A percentile compares a stretch with the other conserved stretches of the same genome.
Conservation (phyloP, 92 coral and sea anemone species). For the Actinostola sp. region DNA sequence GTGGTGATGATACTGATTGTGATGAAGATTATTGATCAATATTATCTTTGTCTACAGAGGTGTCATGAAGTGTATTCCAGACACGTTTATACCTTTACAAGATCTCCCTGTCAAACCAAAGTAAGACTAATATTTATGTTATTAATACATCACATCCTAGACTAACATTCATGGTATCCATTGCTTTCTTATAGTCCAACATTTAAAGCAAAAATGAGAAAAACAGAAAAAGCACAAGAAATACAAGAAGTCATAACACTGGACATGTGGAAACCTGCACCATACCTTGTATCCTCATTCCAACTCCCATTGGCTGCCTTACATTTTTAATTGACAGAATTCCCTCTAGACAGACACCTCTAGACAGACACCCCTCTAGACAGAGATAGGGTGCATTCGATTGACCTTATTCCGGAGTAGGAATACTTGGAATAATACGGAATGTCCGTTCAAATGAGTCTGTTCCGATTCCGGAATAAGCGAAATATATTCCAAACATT, state of each 20-base stretch:
- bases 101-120: conserved; percentile 83
- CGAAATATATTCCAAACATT: too few relatives aligned
- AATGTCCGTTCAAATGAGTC: too few relatives aligned
- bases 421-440: background rate
- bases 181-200: background rate
- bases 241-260: conserved; percentile 76
- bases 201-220: conserved; percentile 66
- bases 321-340: conserved; percentile 13
- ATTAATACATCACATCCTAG: too few relatives aligned
- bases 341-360: background rate
- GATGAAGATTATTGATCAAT: too few relatives aligned
- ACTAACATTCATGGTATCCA: too few relatives aligned
- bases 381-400: background rate
- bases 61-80: conserved; percentile 67
- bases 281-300: conserved; percentile 53
- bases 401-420: background rate
- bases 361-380: background rate
- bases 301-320: conserved; percentile 46
- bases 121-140: conserved; percentile 63
- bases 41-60: conserved; percentile 51
- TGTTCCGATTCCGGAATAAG: too few relatives aligned
- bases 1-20: background rate
- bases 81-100: conserved; percentile 93
- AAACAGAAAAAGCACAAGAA: conserved; percentile 61
- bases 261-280: conserved; percentile 90